Evolutionary conservation across 2,888 invertebrate species (phyloP), one percentile per base, ranked within the genome.

Genomic region (Tetanocera ferruginea): DNA sequence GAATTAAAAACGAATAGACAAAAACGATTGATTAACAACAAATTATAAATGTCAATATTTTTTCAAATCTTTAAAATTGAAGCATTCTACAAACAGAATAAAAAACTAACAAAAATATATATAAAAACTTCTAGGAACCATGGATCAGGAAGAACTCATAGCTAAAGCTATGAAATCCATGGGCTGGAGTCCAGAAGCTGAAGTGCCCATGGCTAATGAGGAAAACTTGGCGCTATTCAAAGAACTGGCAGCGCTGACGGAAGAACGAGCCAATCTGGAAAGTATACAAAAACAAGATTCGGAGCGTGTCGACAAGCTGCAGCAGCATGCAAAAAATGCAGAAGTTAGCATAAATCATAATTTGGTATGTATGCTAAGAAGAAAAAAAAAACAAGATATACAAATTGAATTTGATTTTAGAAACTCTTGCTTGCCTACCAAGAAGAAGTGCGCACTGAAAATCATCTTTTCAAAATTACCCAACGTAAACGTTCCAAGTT

Each of bases 191-290:
- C 92, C 92, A 76, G 93, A 94, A 84, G 95, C 95, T 6, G 94
- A 95, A 79, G 93, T 94, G 85, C 96, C 96, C 3, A 92, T 96
- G 80, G 95, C 96, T 0, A 95, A 94, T 90, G 91, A 92, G 62
- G 94, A 94, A 84, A 96, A 96, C 85, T 85, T 87, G 71, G 80
- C 83, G 19, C 84, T 90, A 23, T 82, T 89, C 3, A 81, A 85
- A 60, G 84, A 93, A 85, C 88, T 93, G 79, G 91, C 90, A 28
- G 83, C 83, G 51, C 87, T 91, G 85, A 88, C 90, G 70, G 90
- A 91, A 31, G 84, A 90, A 55, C 92, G 92, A 82, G 88, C 89
- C 5, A 89, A 91, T 70, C 86, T 92, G 6, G 89, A 90, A 74
- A 87, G 88, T 0, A 86, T 89, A 52, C 86, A 91, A n/a, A 91